A percentile compares a stretch with the other conserved stretches of the same genome.
Conservation (phyloP, 2,113 vertebrate genomes). For the Pelmatolapia mariae region DNA sequence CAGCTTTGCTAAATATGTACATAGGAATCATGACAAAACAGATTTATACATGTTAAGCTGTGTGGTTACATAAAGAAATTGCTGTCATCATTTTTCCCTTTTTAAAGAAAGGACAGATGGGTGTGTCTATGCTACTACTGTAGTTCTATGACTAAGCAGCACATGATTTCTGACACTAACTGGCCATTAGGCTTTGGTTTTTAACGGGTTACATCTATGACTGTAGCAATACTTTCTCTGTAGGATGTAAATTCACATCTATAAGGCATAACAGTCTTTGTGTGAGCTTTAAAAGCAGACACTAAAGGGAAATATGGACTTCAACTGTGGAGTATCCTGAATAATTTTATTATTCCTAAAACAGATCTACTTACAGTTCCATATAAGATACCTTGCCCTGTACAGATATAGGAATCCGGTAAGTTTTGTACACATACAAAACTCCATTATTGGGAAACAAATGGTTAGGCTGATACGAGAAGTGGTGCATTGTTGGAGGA, state of each 20-base stretch:
- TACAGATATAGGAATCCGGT: conserved; percentile 7
- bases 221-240: not conserved
- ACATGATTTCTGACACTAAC: not conserved
- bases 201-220: not conserved
- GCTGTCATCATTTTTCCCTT: not conserved
- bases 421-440: conserved; percentile 32
- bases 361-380: conserved; percentile 30
- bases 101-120: not conserved
- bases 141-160: not conserved
- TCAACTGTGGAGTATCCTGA: conserved; percentile 23
- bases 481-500: not conserved
- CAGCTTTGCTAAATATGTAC: not conserved
- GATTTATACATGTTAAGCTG: not conserved
- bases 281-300: not conserved
- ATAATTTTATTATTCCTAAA: conserved; percentile 45
- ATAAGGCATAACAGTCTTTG: conserved; percentile 22
- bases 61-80: not conserved
- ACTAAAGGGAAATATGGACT: not conserved
- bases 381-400: conserved; percentile 5
- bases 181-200: not conserved
- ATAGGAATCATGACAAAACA: not conserved
- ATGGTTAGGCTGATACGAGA: not conserved
- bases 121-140: not conserved
- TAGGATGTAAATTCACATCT: not conserved
- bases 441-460: conserved; percentile 4